These are phyloP conservation scores for Eurypyga helias DNA, from an alignment of 2,113 vertebrate species.

Conservation along the genomic window DNA sequence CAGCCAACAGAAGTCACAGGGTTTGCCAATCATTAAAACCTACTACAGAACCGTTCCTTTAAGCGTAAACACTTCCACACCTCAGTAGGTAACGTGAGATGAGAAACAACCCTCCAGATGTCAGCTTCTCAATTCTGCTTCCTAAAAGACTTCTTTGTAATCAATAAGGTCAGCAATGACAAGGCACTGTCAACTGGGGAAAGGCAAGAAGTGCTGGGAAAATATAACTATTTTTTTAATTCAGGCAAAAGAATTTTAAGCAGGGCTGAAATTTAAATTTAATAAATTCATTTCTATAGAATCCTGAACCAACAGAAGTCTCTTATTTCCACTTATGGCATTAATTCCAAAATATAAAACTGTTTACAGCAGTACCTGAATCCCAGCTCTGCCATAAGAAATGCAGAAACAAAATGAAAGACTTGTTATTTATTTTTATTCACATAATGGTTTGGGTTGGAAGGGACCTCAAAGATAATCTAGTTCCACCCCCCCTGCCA, in stretches of 20 bases:
- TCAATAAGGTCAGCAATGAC: background rate
- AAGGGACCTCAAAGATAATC: too few relatives aligned
- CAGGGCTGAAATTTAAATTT: background rate
- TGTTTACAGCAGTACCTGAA: background rate
- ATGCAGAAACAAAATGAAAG: background rate
- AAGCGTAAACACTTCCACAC: background rate
- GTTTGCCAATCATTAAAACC: background rate
- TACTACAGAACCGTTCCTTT: background rate
- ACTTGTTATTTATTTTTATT: background rate
- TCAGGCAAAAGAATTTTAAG: background rate
- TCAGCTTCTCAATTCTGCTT: background rate
- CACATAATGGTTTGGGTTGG: too few relatives aligned
- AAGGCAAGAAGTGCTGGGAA: background rate
- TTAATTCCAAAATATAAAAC: background rate
- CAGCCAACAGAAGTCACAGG: background rate
- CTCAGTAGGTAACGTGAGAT: background rate
- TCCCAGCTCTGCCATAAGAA: background rate
- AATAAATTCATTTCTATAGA: background rate
- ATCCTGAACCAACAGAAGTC: background rate
- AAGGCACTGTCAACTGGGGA: background rate
- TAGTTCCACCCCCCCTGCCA: too few relatives aligned
- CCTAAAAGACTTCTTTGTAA: background rate
- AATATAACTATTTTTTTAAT: background rate
- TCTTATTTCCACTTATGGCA: background rate
- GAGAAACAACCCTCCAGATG: background rate